Evolutionary conservation across 1,140 invertebrate genomes (phyloP).

Genomic region (Chrysopa pallens): DNA sequence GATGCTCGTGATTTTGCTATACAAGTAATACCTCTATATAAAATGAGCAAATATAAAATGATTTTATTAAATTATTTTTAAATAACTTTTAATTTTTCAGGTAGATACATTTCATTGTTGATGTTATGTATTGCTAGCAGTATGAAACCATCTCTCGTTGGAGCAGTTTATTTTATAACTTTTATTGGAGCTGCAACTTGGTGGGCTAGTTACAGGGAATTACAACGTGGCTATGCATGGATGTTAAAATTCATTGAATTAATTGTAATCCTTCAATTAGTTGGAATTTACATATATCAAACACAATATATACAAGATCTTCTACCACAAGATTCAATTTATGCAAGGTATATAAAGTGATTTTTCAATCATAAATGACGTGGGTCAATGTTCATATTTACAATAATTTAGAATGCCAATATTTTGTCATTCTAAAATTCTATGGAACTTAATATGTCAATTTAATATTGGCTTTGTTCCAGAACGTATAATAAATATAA

Average conservation of each 20-base stretch:
- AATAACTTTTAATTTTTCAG: slow-evolving; percentile 25
- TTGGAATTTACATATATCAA: slow-evolving; percentile 69
- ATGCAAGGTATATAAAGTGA: slow-evolving; percentile 42
- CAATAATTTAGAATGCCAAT: too few species aligned
- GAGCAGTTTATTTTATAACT: slow-evolving; percentile 67
- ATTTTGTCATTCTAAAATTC: too few species aligned
- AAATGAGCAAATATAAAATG: not conserved
- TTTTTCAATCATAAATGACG: too few species aligned
- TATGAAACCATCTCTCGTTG: slow-evolving; percentile 56
- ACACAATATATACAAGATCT: slow-evolving; percentile 62
- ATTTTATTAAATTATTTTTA: not conserved
- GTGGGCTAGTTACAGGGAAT: slow-evolving; percentile 67
- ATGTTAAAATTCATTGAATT: slow-evolving; percentile 51
- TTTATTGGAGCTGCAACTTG: slow-evolving; percentile 75
- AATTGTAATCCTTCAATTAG: slow-evolving; percentile 57
- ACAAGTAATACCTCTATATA: not conserved
- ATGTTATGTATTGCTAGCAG: slow-evolving; percentile 60
- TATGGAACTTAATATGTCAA: too few species aligned
- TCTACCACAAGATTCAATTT: slow-evolving; percentile 44
- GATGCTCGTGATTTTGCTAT: not conserved
- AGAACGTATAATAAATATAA: too few species aligned
- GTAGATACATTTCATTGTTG: slow-evolving; percentile 49
- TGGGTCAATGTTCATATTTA: too few species aligned
- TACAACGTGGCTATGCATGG: slow-evolving; percentile 52
- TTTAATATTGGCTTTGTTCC: too few species aligned